A percentile compares a stretch with the other conserved stretches of the same genome.
Conservation (phyloP, 2,888 invertebrate genomes). For the Cephus pulcher region DNA sequence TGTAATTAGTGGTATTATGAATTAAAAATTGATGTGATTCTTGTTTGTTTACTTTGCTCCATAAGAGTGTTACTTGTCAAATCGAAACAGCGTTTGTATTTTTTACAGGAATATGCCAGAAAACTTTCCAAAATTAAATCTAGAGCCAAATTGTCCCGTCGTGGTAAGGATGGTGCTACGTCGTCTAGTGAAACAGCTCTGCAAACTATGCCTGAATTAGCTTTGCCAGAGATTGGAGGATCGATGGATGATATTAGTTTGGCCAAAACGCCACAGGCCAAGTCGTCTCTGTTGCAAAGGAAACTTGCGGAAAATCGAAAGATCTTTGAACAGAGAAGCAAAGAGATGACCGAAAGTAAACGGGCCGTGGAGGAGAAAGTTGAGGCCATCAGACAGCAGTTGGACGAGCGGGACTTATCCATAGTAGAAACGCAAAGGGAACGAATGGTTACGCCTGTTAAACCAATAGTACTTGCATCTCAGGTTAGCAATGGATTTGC, state of each 20-base stretch:
- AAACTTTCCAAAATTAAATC: slow-evolving; percentile 65
- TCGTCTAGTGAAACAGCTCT: slow-evolving; percentile 45
- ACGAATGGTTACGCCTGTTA: slow-evolving; percentile 40
- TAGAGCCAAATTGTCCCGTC: slow-evolving; percentile 57
- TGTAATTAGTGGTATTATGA: no score
- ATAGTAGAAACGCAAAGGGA: slow-evolving; percentile 50
- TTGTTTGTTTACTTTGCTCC: no score
- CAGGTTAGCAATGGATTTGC: slow-evolving; percentile 39
- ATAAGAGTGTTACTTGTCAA: no score
- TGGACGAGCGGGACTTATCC: slow-evolving; percentile 64
- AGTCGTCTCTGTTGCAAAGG: slow-evolving; percentile 58
- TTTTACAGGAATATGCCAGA: slow-evolving; percentile 61
- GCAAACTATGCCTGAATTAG: slow-evolving; percentile 37
- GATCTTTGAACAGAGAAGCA: slow-evolving; percentile 62
- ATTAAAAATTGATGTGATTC: no score
- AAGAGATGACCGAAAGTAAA: slow-evolving; percentile 62
- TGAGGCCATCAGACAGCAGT: slow-evolving; percentile 65
- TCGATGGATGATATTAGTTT: slow-evolving; percentile 53
- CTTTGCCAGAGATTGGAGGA: slow-evolving; percentile 37
- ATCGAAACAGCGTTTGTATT: background rate
- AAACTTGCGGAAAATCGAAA: slow-evolving; percentile 65
- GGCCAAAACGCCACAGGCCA: slow-evolving; percentile 60
- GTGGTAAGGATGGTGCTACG: slow-evolving; percentile 45
- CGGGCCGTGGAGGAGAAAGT: slow-evolving; percentile 65
- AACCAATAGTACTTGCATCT: slow-evolving; percentile 47